Base-by-base conservation (phyloP, 2,113 vertebrate species). In the Oceanodroma tethys region DNA sequence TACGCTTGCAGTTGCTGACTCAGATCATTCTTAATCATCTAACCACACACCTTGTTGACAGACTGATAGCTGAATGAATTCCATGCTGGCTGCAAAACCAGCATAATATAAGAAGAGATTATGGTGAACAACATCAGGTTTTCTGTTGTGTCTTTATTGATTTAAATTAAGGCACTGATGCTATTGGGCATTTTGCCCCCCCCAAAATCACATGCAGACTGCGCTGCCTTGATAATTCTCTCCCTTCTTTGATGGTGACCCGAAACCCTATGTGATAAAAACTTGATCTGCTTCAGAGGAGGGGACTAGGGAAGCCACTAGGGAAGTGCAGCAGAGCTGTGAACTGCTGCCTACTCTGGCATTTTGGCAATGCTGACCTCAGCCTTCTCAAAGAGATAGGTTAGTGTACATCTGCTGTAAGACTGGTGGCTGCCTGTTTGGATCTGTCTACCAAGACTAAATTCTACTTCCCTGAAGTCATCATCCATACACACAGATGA, bases 21-120 rank as follows among this genome's bases (percentile, higher is more conserved):
- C 19, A 3, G 68, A 36, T 93, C 13, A 4, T 68, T 73, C 19
- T 72, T 88, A 53, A 42, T 86, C 67, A 14, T 56, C 38, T 60
- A 38, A 86, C 67, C 55, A n/a, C 45, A 21, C 27, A 65, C 36
- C 63, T 93, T 88, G 36, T 72, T 94, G 96, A 75, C 62, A 89
- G 73, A 25, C 32, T 30, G 21, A n/a, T 72, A 55, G 38, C 70
- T 82, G 67, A 75, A 36, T 53, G 17, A 70, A 66, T 87, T 75
- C 43, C 10, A 3, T 52, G 43, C 78, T 84, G 34, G 10, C 43
- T 93, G 48, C 36, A 81, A 72, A 93, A 81, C 47, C 60, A 79
- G 60, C 40, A 13, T 0, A 0, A 36, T 47, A 12, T 11, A 13
- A 42, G 38, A 86, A 86, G 52, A 84, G 19, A 68, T 56, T 52